These are phyloP conservation scores for Furnarius figulus DNA, from an alignment of 2,113 vertebrate species.

Conservation along the genomic window DNA sequence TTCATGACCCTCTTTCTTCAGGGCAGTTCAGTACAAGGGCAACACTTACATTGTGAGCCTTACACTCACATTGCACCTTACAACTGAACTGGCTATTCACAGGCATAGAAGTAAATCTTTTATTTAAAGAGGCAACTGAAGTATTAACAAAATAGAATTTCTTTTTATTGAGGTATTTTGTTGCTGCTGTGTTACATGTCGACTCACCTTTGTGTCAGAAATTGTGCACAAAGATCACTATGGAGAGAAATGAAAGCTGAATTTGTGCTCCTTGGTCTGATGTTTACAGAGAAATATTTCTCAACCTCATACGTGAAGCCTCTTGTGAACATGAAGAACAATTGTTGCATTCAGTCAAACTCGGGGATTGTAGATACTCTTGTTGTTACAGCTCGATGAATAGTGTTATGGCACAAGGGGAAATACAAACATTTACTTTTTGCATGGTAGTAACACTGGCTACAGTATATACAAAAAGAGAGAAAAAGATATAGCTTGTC, in stretches of 20 bases:
- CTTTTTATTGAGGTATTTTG: neutral
- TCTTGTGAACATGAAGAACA: conserved; percentile 15
- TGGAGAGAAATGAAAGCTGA: conserved; percentile 45
- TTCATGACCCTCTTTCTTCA: neutral
- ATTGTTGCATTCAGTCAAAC: conserved; percentile 34
- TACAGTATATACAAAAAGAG: neutral
- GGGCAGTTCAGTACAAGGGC: neutral
- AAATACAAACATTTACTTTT: neutral
- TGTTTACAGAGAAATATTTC: conserved; percentile 61
- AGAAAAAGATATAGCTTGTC: neutral
- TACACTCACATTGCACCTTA: neutral
- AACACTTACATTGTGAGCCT: neutral
- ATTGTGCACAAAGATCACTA: conserved; percentile 18
- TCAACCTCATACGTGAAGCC: conserved; percentile 1
- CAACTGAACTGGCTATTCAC: neutral
- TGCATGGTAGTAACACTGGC: neutral
- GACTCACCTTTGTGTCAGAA: neutral
- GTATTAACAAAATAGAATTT: neutral
- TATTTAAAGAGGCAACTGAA: conserved; percentile 18
- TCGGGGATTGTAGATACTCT: neutral
- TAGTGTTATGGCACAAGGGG: neutral
- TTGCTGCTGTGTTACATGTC: neutral
- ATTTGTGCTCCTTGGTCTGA: neutral
- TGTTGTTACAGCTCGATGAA: neutral
- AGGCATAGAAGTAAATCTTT: neutral